Conservation (phyloP, 2,797 vertebrate species). For the Danio aesculapii region DNA sequence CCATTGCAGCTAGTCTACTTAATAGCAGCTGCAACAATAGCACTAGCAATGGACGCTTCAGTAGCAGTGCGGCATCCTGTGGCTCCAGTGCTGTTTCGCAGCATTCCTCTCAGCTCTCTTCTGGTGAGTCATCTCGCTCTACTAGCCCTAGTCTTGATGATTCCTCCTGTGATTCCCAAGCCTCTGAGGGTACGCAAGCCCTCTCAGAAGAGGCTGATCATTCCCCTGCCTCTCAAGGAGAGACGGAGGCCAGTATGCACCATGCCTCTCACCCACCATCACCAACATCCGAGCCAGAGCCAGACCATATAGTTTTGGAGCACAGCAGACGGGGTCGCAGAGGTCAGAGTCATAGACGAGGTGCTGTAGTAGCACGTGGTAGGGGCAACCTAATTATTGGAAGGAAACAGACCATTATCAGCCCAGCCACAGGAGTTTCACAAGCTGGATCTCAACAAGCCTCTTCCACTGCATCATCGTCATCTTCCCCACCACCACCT, state of each 20-base stretch:
- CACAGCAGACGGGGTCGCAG: constrained; percentile 81
- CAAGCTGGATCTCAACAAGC: constrained; percentile 86
- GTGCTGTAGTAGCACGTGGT: constrained; percentile 77
- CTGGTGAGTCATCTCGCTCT: constrained; percentile 95
- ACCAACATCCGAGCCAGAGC: constrained; percentile 86
- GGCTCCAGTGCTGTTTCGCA: constrained; percentile 95
- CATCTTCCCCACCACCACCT: constrained; percentile 93
- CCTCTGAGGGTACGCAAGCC: constrained; percentile 90
- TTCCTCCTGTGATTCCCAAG: constrained; percentile 96
- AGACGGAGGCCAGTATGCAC: constrained; percentile 72
- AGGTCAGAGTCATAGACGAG: constrained; percentile 81
- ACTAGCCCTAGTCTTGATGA: constrained; percentile 96
- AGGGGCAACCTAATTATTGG: constrained; percentile 73
- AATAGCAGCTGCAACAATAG: constrained; percentile 70
- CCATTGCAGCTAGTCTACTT: constrained; percentile 66
- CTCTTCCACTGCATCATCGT: constrained; percentile 85
- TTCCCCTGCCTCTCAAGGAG: constrained; percentile 83
- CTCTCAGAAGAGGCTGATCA: constrained; percentile 88
- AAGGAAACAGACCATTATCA: constrained; percentile 81
- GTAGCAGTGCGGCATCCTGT: constrained; percentile 90
- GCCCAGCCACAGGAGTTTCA: constrained; percentile 80
- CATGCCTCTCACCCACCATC: constrained; percentile 80
- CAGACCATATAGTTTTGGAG: constrained; percentile 80
- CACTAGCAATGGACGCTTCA: constrained; percentile 81
- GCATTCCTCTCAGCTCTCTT: constrained; percentile 95